These are phyloP conservation scores for Peribatodes rhomboidaria DNA, from an alignment of 2,888 invertebrate genomes.

Conservation along the genomic window DNA sequence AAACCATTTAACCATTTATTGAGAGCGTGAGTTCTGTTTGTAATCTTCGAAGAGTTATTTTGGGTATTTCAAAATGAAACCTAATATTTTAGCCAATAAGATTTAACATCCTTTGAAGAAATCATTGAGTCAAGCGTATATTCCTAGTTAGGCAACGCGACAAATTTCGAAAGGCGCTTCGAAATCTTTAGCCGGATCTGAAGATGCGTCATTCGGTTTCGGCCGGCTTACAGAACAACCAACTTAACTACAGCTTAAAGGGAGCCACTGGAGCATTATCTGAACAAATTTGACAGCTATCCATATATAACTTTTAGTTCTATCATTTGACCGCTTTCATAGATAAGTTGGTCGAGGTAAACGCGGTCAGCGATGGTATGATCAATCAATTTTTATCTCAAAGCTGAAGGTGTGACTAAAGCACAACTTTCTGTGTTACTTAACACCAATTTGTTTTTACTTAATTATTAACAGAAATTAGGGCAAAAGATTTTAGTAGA, in stretches of 20 bases:
- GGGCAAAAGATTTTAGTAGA: not conserved
- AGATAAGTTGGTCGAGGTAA: constrained; percentile 19
- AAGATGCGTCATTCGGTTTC: constrained; percentile 39
- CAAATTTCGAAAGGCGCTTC: constrained; percentile 35
- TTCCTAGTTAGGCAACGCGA: constrained; percentile 27
- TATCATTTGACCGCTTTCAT: not conserved
- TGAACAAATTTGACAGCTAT: not conserved
- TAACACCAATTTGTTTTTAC: constrained; percentile 8
- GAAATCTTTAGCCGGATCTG: constrained; percentile 31
- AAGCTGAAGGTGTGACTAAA: constrained; percentile 16
- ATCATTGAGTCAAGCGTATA: constrained; percentile 5
- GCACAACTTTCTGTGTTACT: constrained; percentile 26
- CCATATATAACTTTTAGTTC: not conserved
- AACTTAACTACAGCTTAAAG: not conserved
- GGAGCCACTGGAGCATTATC: not conserved
- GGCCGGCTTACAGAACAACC: constrained; percentile 17
- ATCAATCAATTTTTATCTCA: constrained; percentile 12
- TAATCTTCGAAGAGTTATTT: too few relatives aligned
- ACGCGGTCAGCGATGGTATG: constrained; percentile 11
- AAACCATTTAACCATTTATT: too few relatives aligned
- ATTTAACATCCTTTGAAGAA: constrained; percentile 5
- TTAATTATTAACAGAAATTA: constrained; percentile 3
- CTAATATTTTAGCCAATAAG: not conserved
- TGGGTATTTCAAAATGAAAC: too few relatives aligned
- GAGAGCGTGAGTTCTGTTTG: too few relatives aligned